These are phyloP conservation scores for Oostethus manadensis DNA, from an alignment of 2,113 vertebrate species.

Conservation along the genomic window DNA sequence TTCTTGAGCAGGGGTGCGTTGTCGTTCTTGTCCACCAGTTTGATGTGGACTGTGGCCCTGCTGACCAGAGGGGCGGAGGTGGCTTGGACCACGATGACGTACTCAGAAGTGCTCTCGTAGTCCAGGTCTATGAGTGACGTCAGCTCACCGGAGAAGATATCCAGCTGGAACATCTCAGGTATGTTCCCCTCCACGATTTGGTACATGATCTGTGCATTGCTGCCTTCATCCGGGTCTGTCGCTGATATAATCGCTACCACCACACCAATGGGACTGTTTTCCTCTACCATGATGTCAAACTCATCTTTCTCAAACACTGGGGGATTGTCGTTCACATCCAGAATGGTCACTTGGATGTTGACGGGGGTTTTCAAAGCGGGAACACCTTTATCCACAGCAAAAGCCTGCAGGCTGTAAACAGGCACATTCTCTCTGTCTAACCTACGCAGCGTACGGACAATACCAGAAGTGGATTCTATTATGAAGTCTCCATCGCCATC, in stretches of 20 bases:
- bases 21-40: conserved; percentile 88
- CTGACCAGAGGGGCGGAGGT: conserved; percentile 93
- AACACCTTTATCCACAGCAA: conserved; percentile 86
- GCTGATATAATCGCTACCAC: conserved; percentile 87
- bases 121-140: conserved; percentile 88
- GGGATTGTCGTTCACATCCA: conserved; percentile 94
- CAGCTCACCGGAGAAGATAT: conserved; percentile 94
- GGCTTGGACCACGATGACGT: conserved; percentile 91
- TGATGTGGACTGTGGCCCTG: conserved; percentile 88
- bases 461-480: conserved; percentile 92
- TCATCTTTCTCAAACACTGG: conserved; percentile 90
- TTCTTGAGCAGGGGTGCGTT: conserved; percentile 87
- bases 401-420: conserved; percentile 78
- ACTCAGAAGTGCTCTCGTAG: conserved; percentile 84
- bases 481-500: conserved; percentile 93
- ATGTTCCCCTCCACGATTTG: conserved; percentile 97
- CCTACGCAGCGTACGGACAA: conserved; percentile 84
- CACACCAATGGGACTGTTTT: conserved; percentile 92
- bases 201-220: conserved; percentile 97
- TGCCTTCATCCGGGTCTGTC: conserved; percentile 91
- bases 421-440: conserved; percentile 90
- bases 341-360: conserved; percentile 81
- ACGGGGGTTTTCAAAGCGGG: conserved; percentile 80
- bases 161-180: conserved; percentile 91
- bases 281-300: conserved; percentile 90